A percentile compares a stretch with the other conserved stretches of the same genome.
phyloP scores from a whole-genome alignment of 1,140 invertebrate genomes.

The Drosophila parvula region DNA sequence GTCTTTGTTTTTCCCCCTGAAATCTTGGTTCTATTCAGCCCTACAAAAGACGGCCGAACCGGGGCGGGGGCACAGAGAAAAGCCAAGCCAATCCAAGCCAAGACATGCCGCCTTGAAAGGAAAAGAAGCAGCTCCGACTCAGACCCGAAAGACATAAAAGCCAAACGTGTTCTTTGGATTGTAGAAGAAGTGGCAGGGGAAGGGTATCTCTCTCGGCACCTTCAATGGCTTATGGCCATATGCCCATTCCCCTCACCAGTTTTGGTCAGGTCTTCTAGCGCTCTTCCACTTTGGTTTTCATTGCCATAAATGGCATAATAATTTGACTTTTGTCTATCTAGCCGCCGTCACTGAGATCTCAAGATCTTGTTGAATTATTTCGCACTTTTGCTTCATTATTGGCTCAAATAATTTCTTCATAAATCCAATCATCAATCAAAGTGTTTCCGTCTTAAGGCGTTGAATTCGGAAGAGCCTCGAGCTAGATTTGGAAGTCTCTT shows the following conservation, averaged over 20 bases:
- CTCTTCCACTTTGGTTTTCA: constrained; percentile 46
- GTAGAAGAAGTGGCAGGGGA: not conserved
- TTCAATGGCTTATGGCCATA: constrained; percentile 31
- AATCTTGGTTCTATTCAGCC: constrained; percentile 16
- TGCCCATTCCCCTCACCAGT: constrained; percentile 8
- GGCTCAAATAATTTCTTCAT: constrained; percentile 17
- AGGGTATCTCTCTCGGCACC: constrained; percentile 19
- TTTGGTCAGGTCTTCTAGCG: constrained; percentile 14
- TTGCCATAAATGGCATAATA: constrained; percentile 47
- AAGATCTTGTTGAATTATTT: constrained; percentile 30
- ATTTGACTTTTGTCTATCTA: constrained; percentile 22
- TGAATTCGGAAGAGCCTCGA: constrained; percentile 23
- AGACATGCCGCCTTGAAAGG: constrained; percentile 43
- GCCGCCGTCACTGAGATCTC: constrained; percentile 1
- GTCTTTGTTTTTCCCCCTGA: constrained; percentile 34
- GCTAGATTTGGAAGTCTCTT: constrained; percentile 5
- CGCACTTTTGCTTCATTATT: constrained; percentile 27
- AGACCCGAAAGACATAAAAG: constrained; percentile 58
- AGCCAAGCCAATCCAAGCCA: constrained; percentile 17
- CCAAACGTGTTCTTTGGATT: constrained; percentile 51
- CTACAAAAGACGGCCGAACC: constrained; percentile 20
- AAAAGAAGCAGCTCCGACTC: constrained; percentile 15
- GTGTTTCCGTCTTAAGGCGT: constrained; percentile 32
- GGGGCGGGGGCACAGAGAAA: constrained; percentile 15
- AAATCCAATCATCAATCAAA: constrained; percentile 25